Conservation (phyloP, 2,113 vertebrate genomes). For the Mastomys coucha region DNA sequence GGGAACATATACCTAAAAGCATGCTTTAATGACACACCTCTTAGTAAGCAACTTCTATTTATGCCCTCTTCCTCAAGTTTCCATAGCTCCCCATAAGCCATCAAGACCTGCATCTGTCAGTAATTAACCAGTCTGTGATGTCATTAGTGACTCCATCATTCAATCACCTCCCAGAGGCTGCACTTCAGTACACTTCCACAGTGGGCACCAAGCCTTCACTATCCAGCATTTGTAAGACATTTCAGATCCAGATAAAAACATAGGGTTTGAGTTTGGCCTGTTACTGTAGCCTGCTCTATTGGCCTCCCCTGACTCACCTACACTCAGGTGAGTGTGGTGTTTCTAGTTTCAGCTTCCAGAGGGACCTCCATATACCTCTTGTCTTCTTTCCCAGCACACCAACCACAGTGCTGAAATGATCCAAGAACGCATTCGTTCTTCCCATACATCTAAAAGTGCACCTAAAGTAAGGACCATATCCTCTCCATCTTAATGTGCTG, state of each 20-base stretch:
- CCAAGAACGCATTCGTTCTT: background rate
- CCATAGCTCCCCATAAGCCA: background rate
- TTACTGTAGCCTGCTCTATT: background rate
- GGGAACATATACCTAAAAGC: background rate
- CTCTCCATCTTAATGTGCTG: background rate
- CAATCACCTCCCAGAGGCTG: background rate
- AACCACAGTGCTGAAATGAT: background rate
- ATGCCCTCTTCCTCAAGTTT: background rate
- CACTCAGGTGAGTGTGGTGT: background rate
- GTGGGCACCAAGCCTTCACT: background rate
- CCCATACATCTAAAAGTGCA: background rate
- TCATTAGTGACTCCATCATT: background rate
- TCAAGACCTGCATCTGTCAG: background rate
- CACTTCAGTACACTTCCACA: background rate
- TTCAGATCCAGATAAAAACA: background rate
- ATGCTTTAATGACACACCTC: background rate
- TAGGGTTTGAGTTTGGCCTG: background rate
- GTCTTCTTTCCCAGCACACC: background rate
- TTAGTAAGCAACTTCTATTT: background rate
- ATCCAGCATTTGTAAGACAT: background rate
- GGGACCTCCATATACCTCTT: background rate
- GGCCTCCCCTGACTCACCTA: background rate
- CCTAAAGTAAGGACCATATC: background rate
- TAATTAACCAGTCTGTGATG: background rate
- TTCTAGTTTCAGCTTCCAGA: background rate